A percentile compares a stretch with the other conserved stretches of the same genome.
Conservation (phyloP, 2,113 vertebrate genomes). For the Rhombomys opimus region DNA sequence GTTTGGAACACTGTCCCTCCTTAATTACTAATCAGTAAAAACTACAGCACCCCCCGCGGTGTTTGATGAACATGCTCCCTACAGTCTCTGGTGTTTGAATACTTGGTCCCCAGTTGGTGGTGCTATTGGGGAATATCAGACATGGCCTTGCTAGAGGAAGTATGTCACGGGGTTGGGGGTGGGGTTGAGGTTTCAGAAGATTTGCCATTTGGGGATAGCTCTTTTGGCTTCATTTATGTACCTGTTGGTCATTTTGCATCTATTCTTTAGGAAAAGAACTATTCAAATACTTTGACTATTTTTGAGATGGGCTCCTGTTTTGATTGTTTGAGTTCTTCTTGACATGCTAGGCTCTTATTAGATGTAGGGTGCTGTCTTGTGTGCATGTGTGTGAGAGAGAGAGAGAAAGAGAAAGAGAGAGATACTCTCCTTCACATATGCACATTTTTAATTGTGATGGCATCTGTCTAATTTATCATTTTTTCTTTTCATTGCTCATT, state of each 20-base stretch:
- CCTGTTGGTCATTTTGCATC: neutral
- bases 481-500: neutral
- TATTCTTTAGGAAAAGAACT: neutral
- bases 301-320: neutral
- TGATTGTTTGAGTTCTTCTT: neutral
- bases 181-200: neutral
- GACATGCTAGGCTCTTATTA: neutral
- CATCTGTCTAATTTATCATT: neutral
- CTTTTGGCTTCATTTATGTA: neutral
- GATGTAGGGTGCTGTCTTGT: neutral
- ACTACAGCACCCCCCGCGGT: neutral
- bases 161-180: neutral
- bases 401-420: no score
- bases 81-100: neutral
- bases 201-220: neutral
- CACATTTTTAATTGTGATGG: neutral
- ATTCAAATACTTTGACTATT: neutral
- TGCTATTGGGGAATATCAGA: neutral
- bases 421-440: neutral
- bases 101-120: neutral
- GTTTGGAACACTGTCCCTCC: fast-evolving
- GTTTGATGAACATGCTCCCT: neutral
- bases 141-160: neutral
- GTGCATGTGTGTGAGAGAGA: no score
- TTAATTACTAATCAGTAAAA: neutral